Percentiles rank a stretch among this genome's conserved stretches.
Evolutionary conservation across 1,140 invertebrate species (phyloP).

Genomic region (Cheumatopsyche charites): DNA sequence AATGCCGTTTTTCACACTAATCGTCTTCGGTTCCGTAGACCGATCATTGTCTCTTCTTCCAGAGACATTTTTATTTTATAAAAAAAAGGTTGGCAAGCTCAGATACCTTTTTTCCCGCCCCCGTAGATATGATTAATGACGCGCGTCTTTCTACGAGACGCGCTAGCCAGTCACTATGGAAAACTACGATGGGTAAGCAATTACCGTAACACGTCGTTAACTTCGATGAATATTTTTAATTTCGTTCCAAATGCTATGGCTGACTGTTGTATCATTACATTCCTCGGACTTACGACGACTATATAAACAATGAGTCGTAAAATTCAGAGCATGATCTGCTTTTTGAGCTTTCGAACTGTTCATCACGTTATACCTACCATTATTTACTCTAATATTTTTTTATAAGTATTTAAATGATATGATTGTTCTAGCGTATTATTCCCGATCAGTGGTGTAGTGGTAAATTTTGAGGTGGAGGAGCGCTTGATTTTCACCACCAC

Average conservation of each 20-base stretch:
- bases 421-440: too few relatives aligned
- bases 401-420: too few relatives aligned
- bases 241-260: background rate
- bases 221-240: conserved; percentile 11
- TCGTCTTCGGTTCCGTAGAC: background rate
- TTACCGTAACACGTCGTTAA: conserved; percentile 12
- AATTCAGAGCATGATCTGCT: too few relatives aligned
- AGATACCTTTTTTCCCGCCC: background rate
- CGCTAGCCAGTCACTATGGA: background rate
- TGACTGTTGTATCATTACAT: background rate
- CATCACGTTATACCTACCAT: too few relatives aligned
- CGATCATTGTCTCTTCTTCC: background rate
- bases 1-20: conserved; percentile 18
- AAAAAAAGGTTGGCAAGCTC: conserved; percentile 13
- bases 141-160: background rate
- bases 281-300: too few relatives aligned
- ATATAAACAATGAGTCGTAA: too few relatives aligned
- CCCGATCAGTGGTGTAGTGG: too few relatives aligned
- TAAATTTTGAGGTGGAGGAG: too few relatives aligned
- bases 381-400: too few relatives aligned
- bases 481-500: too few relatives aligned
- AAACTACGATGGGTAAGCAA: conserved; percentile 2
- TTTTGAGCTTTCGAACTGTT: too few relatives aligned
- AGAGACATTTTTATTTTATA: too few relatives aligned
- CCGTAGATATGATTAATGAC: conserved; percentile 18